phyloP scores from a whole-genome alignment of 2,888 invertebrate genomes.

The Pimpla rufipes region DNA sequence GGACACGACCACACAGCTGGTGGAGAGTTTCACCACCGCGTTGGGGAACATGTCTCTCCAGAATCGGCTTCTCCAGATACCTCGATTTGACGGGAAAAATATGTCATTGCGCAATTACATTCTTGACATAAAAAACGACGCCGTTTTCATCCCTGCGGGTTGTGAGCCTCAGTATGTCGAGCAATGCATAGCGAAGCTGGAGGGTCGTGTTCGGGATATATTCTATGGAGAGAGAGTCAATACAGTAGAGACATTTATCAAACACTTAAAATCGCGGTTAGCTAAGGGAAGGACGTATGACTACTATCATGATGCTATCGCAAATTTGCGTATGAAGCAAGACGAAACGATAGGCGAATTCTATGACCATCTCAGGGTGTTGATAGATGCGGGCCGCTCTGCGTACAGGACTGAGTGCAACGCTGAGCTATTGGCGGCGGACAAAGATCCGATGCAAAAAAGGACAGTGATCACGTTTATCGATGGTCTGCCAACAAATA shows the following conservation, averaged over 20 bases:
- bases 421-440: neutral
- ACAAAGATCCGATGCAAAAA: too few relatives aligned
- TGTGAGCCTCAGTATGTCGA: too few relatives aligned
- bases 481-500: too few relatives aligned
- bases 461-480: too few relatives aligned
- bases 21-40: too few relatives aligned
- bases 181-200: too few relatives aligned
- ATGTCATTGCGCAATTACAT: neutral
- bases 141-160: too few relatives aligned
- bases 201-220: neutral
- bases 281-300: constrained; percentile 30
- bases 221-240: neutral
- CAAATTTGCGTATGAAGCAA: neutral
- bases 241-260: constrained; percentile 10
- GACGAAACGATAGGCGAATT: constrained; percentile 15
- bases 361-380: neutral
- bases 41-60: too few relatives aligned
- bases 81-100: neutral
- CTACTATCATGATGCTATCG: constrained; percentile 10
- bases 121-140: too few relatives aligned
- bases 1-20: too few relatives aligned
- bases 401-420: neutral
- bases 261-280: constrained; percentile 26
- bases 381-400: neutral
- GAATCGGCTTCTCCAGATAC: too few relatives aligned